A percentile compares a stretch with the other conserved stretches of the same genome.
Conservation (phyloP, 2,888 invertebrate species). For the Cephus pulcher region DNA sequence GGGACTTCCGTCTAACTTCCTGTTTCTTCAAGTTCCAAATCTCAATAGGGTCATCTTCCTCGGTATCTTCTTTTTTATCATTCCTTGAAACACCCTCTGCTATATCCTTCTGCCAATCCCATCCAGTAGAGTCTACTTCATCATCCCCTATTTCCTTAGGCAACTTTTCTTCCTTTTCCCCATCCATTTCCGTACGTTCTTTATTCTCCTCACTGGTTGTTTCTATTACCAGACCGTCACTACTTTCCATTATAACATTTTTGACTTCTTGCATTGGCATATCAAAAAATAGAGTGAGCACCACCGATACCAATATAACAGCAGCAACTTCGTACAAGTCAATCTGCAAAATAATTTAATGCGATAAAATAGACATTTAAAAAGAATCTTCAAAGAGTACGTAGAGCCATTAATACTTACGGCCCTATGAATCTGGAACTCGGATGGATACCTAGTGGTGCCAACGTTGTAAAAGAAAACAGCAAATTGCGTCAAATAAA, state of each 20-base stretch:
- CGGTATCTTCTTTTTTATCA: slow-evolving; percentile 19
- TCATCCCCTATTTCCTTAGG: slow-evolving; percentile 18
- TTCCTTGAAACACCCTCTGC: slow-evolving; percentile 23
- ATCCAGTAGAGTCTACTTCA: slow-evolving; percentile 19
- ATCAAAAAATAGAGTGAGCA: slow-evolving; percentile 74
- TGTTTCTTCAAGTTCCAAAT: slow-evolving; percentile 21
- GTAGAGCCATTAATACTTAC: slow-evolving; percentile 65
- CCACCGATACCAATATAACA: slow-evolving; percentile 69
- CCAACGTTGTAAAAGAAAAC: slow-evolving; percentile 76
- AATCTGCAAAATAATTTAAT: slow-evolving; percentile 66
- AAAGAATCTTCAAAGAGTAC: background rate
- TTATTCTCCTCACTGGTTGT: slow-evolving; percentile 7
- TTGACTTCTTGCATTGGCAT: slow-evolving; percentile 74
- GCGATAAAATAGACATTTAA: slow-evolving; percentile 18
- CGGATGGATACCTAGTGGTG: slow-evolving; percentile 71
- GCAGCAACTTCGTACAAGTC: slow-evolving; percentile 70
- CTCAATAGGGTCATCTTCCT: slow-evolving; percentile 29
- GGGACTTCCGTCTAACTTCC: slow-evolving; percentile 23
- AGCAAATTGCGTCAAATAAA: slow-evolving; percentile 76
- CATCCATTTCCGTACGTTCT: slow-evolving; percentile 13
- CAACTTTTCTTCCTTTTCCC: slow-evolving; percentile 6
- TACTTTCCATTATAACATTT: slow-evolving; percentile 62
- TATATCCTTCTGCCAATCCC: slow-evolving; percentile 33
- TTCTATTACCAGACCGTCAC: slow-evolving; percentile 34
- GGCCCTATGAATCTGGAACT: slow-evolving; percentile 71